These are phyloP conservation scores for Prietella phreatophila DNA, from an alignment of 2,113 vertebrate genomes.

Conservation along the genomic window DNA sequence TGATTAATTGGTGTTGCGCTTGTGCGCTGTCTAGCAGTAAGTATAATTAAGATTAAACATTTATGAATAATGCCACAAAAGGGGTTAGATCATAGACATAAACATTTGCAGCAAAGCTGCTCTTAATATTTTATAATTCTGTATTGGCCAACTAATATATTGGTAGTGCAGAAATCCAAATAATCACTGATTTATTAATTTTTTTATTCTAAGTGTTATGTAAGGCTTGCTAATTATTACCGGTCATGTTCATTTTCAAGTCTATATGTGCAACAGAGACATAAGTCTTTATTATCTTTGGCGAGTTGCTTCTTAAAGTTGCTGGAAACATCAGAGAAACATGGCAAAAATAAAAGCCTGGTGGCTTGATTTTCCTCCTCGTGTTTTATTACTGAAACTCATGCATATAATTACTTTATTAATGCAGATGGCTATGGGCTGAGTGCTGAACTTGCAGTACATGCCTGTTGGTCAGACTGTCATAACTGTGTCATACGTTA, in stretches of 20 bases:
- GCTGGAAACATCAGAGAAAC: slow-evolving; percentile 72
- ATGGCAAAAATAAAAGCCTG: slow-evolving; percentile 67
- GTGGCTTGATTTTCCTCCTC: slow-evolving; percentile 56
- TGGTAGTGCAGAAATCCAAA: background rate
- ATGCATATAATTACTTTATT: slow-evolving; percentile 67
- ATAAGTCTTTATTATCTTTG: slow-evolving; percentile 65
- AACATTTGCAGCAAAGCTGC: background rate
- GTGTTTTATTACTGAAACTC: slow-evolving; percentile 60
- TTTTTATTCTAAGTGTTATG: background rate
- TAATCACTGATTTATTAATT: background rate
- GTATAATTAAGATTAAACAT: background rate
- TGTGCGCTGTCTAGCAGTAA: background rate
- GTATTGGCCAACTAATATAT: background rate
- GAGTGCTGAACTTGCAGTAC: slow-evolving; percentile 11
- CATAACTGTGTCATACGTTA: slow-evolving; percentile 54
- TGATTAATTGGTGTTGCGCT: background rate
- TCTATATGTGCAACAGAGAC: slow-evolving; percentile 68
- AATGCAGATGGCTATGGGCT: slow-evolving; percentile 54
- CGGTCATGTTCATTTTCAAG: slow-evolving; percentile 56
- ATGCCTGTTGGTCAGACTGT: slow-evolving; percentile 46
- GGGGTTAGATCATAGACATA: background rate
- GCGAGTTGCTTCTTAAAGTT: slow-evolving; percentile 56
- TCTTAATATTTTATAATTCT: background rate
- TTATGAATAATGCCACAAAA: background rate
- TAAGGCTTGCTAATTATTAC: slow-evolving; percentile 48